These are phyloP conservation scores for Aurelia sp. DNA, from an alignment of 30 jellyfish, hydroid and myxozoan species.

Conservation along the genomic window DNA sequence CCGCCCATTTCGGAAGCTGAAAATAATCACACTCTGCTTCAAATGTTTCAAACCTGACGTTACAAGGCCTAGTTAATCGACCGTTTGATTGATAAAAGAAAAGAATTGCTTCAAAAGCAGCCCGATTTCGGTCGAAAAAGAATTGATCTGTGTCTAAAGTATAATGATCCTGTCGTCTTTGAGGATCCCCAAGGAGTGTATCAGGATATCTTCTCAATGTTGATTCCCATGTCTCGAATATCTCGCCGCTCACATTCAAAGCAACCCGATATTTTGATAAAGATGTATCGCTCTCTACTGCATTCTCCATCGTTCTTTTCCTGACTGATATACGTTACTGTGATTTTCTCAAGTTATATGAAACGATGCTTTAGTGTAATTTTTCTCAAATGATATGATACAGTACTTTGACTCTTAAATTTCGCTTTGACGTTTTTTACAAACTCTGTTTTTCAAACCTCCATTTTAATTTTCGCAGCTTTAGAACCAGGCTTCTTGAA, in stretches of 20 bases:
- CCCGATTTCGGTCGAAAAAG: conserved; percentile 82
- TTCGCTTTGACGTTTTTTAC: no score
- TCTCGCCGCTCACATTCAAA: conserved; percentile 88
- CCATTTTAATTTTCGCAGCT: no score
- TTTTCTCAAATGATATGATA: no score
- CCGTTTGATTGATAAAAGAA: conserved; percentile 94
- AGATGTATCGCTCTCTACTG: background rate
- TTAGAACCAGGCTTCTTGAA: no score
- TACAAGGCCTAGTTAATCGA: conserved; percentile 80
- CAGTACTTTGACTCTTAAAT: no score
- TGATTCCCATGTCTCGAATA: conserved; percentile 86
- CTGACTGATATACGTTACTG: background rate
- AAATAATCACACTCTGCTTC: conserved; percentile 87
- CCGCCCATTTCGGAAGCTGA: conserved; percentile 71
- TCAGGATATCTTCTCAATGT: conserved; percentile 86
- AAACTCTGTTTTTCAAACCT: no score
- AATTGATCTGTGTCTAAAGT: conserved; percentile 45
- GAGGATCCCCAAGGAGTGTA: conserved; percentile 86
- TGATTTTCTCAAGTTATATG: background rate
- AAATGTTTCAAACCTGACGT: conserved; percentile 74
- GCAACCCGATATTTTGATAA: conserved; percentile 19
- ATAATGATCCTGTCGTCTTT: conserved; percentile 38
- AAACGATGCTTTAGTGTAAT: no score
- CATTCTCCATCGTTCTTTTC: background rate
- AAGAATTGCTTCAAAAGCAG: conserved; percentile 90